These are phyloP conservation scores for Trachelus stipa DNA, from an alignment of 2,888 invertebrate species.

Conservation along the genomic window DNA sequence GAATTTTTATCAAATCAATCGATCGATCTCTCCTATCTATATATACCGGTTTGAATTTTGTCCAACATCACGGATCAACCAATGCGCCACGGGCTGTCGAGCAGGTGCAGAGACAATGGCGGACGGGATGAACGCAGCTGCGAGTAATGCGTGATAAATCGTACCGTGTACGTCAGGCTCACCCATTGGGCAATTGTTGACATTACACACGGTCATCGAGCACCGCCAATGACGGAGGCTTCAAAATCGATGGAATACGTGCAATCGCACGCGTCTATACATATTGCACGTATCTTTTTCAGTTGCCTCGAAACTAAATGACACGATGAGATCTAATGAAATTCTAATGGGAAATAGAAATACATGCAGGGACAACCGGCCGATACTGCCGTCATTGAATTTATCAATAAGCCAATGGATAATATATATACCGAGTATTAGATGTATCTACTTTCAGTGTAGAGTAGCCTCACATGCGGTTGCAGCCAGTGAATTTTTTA, in stretches of 20 bases:
- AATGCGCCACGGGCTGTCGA: conserved; percentile 15
- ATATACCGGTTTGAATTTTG: not conserved
- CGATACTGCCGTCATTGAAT: not conserved
- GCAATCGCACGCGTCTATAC: not conserved
- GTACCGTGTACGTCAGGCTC: conserved; percentile 13
- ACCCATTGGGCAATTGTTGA: not conserved
- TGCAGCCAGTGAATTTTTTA: not conserved
- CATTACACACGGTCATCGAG: not conserved
- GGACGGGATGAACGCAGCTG: conserved; percentile 41
- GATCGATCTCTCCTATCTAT: not conserved
- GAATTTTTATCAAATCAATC: not conserved
- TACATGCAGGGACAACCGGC: not conserved
- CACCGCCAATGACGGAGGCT: not conserved
- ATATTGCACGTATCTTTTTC: not conserved
- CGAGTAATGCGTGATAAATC: conserved; percentile 43
- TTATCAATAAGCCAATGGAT: not conserved
- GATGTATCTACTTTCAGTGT: not conserved
- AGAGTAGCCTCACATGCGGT: not conserved
- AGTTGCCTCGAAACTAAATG: not conserved
- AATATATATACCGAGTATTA: too few relatives aligned
- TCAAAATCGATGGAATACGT: not conserved
- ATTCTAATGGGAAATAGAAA: not conserved
- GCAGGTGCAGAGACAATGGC: conserved; percentile 46
- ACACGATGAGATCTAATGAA: not conserved
- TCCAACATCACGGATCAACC: conserved; percentile 15